A percentile compares a stretch with the other conserved stretches of the same genome.
Conservation (phyloP, 2,113 vertebrate species). For the Ceuthmochares aereus region DNA sequence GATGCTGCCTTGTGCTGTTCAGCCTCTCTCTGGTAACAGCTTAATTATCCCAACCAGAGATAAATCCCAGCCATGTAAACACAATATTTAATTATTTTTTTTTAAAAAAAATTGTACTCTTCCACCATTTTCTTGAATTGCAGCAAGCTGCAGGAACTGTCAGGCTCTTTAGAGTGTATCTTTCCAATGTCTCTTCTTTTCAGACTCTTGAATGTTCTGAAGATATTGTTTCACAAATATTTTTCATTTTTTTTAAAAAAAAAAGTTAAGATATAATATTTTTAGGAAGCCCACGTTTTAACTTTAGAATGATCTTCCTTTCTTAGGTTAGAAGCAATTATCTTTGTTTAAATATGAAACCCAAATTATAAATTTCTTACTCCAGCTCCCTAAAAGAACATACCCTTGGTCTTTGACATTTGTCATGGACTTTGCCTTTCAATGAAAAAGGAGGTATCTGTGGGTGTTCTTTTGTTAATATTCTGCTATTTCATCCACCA, state of each 20-base stretch:
- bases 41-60: not conserved
- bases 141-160: not conserved
- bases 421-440: not conserved
- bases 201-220: not conserved
- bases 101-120: not conserved
- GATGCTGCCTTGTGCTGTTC: not conserved
- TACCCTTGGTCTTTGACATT: not conserved
- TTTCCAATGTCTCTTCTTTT: not conserved
- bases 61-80: not conserved
- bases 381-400: not conserved
- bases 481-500: not conserved
- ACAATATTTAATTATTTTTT: not conserved
- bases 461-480: not conserved
- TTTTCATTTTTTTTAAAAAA: not conserved
- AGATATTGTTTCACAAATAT: not conserved
- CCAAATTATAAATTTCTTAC: not conserved
- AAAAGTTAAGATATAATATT: rapidly evolving
- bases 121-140: not conserved
- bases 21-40: not conserved
- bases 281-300: not conserved
- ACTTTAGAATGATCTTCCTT: not conserved
- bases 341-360: not conserved
- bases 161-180: not conserved
- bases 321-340: not conserved
- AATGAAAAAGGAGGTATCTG: not conserved